Base-by-base conservation (phyloP, 2,888 invertebrate genomes). In the Dexiosoma caninum region DNA sequence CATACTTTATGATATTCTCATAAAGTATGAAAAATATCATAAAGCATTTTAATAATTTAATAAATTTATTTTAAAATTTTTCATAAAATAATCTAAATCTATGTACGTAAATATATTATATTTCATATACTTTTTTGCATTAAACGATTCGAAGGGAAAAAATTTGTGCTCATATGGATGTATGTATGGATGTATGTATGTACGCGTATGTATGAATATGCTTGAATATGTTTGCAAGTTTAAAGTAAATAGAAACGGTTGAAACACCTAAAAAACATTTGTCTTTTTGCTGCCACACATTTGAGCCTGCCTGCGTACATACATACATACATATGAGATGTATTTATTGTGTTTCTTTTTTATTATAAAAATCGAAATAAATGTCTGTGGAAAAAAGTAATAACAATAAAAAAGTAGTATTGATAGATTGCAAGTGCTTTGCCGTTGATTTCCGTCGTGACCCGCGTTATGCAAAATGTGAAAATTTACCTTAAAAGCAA, bases 391-490 rank as follows among this genome's bases (percentile, higher is more conserved):
- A 70, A 70, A 16, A 53, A 42, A 23, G 59, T 66, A 40, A 57
- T 27, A 27, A n/a, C 2, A 32, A 70, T 35, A 83, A 86, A 75
- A 72, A 85, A 83, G 84, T 84, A 84, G 85, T 87, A 87, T 88
- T 88, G 88, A 88, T 87, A 87, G 86, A 87, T 87, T 86, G 88
- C 87, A 86, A 86, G 85, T 85, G 86, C 85, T 86, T 85, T 85
- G 85, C 85, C 87, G 86, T 86, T 86, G 85, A 87, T 87, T 88
- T 88, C 88, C 88, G 88, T 87, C 87, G 86, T 88, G 88, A 88
- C 87, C 88, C 85, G 87, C 86, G 88, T 88, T 87, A 87, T 87
- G 87, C 87, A 87, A 87, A 87, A 86, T 85, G 76, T 85, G 85
- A 85, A 86, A 85, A 81, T 77, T 77, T 57, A 74, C 67, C 69